phyloP scores from a whole-genome alignment of 2,797 vertebrate species.

The Botia kubotai region DNA sequence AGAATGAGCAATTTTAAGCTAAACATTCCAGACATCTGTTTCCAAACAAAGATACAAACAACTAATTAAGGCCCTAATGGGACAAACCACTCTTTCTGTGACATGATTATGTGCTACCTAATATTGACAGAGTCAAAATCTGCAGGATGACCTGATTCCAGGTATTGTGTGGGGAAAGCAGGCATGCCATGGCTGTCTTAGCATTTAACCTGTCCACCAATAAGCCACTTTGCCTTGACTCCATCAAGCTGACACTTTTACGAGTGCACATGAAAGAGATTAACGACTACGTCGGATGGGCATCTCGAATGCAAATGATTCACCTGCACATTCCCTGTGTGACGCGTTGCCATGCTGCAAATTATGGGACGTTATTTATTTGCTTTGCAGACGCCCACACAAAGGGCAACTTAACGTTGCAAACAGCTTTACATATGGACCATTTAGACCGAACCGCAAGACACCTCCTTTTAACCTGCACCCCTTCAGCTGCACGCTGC shows the following conservation, averaged over 20 bases:
- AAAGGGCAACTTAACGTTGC: conserved; percentile 44
- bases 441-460: conserved; percentile 51
- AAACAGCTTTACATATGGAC: conserved; percentile 51
- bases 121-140: conserved; percentile 42
- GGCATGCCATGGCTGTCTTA: conserved; percentile 42
- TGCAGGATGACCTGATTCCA: conserved; percentile 16
- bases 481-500: conserved; percentile 39
- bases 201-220: conserved; percentile 54
- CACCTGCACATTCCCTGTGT: conserved; percentile 50
- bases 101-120: conserved; percentile 52
- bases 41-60: conserved; percentile 11
- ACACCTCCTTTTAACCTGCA: conserved; percentile 54
- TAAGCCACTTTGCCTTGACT: conserved; percentile 50
- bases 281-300: conserved; percentile 40
- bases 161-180: conserved; percentile 13
- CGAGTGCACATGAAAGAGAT: conserved; percentile 56
- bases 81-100: conserved; percentile 53
- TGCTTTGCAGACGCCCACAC: conserved; percentile 51
- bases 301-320: conserved; percentile 59
- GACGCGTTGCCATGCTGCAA: conserved; percentile 45
- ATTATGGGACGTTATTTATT: conserved; percentile 62
- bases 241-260: conserved; percentile 59
- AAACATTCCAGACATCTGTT: background rate
- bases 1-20: background rate
- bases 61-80: conserved; percentile 47